Percentiles rank a stretch among this genome's conserved stretches.
These are phyloP conservation scores for Coleophora deauratella DNA, from an alignment of 2,888 invertebrate species.

Conservation along the genomic window DNA sequence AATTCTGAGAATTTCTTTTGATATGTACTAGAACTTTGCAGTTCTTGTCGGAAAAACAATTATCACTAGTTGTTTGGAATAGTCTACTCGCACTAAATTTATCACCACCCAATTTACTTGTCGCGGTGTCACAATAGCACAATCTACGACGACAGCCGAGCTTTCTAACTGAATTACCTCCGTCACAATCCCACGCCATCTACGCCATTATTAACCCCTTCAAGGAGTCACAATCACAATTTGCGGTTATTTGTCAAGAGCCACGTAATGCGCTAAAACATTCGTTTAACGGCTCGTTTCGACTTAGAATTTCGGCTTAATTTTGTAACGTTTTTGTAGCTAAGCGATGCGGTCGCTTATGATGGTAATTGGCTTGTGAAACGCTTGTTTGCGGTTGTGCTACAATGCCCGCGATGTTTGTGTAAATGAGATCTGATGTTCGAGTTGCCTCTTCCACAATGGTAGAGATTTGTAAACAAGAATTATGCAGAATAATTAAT, in stretches of 20 bases:
- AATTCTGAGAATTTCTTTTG: too few relatives aligned
- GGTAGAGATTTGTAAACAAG: too few relatives aligned
- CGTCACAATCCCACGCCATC: slow-evolving; percentile 52
- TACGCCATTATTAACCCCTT: slow-evolving; percentile 66
- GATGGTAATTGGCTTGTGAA: slow-evolving; percentile 36
- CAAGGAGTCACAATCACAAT: slow-evolving; percentile 64
- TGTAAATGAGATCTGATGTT: slow-evolving; percentile 12
- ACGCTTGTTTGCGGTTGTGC: slow-evolving; percentile 31
- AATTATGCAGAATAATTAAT: too few relatives aligned
- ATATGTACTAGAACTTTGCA: too few relatives aligned
- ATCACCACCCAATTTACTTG: slow-evolving; percentile 1
- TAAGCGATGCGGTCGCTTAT: slow-evolving; percentile 35
- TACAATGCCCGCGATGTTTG: slow-evolving; percentile 12
- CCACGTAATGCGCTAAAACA: slow-evolving; percentile 37
- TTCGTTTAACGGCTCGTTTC: slow-evolving; percentile 32
- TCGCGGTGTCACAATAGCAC: slow-evolving; percentile 48
- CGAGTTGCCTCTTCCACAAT: not conserved
- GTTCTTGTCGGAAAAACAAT: too few relatives aligned
- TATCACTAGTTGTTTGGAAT: too few relatives aligned
- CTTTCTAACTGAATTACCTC: slow-evolving; percentile 58
- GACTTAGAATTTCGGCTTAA: slow-evolving; percentile 39
- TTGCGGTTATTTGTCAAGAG: slow-evolving; percentile 65
- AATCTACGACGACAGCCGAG: slow-evolving; percentile 47
- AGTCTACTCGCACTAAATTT: too few relatives aligned
- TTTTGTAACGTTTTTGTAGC: slow-evolving; percentile 41